These are phyloP conservation scores for Tubulanus polymorphus DNA, from an alignment of 2,888 invertebrate genomes.

Conservation along the genomic window DNA sequence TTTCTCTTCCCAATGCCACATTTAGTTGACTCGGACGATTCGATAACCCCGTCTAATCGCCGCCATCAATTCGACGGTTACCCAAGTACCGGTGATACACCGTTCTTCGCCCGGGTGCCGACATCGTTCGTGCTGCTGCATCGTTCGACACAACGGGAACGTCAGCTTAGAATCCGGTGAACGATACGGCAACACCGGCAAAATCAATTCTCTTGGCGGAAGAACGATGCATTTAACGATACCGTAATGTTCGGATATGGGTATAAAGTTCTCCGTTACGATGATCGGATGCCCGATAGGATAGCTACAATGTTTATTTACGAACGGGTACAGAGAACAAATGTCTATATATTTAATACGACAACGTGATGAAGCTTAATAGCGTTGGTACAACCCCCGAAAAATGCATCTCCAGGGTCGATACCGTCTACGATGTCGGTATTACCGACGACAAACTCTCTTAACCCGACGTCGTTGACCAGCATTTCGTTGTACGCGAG, in stretches of 20 bases:
- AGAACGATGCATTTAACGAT: constrained; percentile 28
- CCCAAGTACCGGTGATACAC: constrained; percentile 39
- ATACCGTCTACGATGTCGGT: constrained; percentile 20
- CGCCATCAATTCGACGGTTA: constrained; percentile 39
- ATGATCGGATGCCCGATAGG: constrained; percentile 30
- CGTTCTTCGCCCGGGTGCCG: constrained; percentile 31
- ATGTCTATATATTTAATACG: constrained; percentile 26
- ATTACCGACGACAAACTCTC: constrained; percentile 11
- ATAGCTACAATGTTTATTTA: constrained; percentile 25
- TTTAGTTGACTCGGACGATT: constrained; percentile 36
- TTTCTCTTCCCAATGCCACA: constrained; percentile 42
- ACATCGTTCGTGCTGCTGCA: constrained; percentile 28
- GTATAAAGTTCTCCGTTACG: constrained; percentile 22
- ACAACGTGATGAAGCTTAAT: constrained; percentile 25
- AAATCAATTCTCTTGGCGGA: constrained; percentile 30
- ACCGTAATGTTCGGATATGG: constrained; percentile 26
- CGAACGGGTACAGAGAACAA: constrained; percentile 29
- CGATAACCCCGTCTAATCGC: constrained; percentile 39
- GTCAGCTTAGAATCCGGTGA: constrained; percentile 35
- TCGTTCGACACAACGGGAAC: constrained; percentile 41
- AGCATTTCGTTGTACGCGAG: constrained; percentile 21
- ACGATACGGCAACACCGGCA: constrained; percentile 37
- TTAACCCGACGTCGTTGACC: constrained; percentile 14
- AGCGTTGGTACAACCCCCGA: constrained; percentile 30
- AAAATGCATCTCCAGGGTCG: constrained; percentile 31